A percentile compares a stretch with the other conserved stretches of the same genome.
phyloP scores from a whole-genome alignment of 2,113 vertebrate genomes.

The Ondatra zibethicus region DNA sequence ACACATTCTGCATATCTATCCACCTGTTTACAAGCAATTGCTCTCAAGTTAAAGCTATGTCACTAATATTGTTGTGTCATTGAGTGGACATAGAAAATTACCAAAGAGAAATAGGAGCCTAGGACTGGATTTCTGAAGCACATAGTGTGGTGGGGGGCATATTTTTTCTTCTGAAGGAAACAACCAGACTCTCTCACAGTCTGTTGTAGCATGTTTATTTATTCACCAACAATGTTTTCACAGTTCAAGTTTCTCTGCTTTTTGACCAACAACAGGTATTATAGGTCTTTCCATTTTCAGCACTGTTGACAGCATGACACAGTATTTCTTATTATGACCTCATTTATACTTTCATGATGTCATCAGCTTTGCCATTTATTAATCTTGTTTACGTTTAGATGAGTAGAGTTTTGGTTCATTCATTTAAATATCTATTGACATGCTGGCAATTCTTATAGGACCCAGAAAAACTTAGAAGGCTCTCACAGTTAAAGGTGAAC shows the following conservation, averaged over 20 bases:
- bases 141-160: not conserved
- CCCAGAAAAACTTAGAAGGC: not conserved
- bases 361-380: not conserved
- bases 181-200: not conserved
- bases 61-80: not conserved
- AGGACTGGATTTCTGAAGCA: not conserved
- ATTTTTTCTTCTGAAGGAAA: not conserved
- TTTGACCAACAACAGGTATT: not conserved
- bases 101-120: not conserved
- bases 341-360: not conserved
- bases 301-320: not conserved
- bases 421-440: conserved; percentile 4
- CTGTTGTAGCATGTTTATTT: not conserved
- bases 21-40: not conserved
- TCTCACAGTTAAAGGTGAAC: not conserved
- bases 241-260: not conserved
- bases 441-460: not conserved
- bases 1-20: not conserved
- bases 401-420: not conserved
- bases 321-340: not conserved
- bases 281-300: not conserved
- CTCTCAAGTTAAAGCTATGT: not conserved
- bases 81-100: not conserved
- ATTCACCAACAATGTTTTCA: not conserved
- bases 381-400: conserved; percentile 17